A percentile compares a stretch with the other conserved stretches of the same genome.
These are phyloP conservation scores for Dufourea novaeangliae DNA, from an alignment of 1,140 invertebrate species.

Conservation along the genomic window DNA sequence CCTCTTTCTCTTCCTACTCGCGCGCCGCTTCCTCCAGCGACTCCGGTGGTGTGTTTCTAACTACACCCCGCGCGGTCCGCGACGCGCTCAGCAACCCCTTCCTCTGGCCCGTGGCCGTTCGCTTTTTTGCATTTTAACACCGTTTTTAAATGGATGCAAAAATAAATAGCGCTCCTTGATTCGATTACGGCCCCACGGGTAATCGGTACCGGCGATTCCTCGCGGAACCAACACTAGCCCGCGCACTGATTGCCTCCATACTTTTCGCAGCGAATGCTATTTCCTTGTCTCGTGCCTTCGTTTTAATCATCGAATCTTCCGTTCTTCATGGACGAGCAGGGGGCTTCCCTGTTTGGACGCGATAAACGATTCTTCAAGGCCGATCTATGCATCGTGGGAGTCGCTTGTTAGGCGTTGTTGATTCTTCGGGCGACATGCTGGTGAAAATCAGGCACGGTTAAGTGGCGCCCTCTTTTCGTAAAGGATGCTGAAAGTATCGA, in stretches of 20 bases:
- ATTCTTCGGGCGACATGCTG: constrained; percentile 16
- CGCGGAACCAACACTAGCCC: constrained; percentile 12
- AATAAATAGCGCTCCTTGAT: constrained; percentile 65
- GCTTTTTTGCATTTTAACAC: constrained; percentile 69
- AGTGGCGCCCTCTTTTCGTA: constrained; percentile 64
- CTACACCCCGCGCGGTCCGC: constrained; percentile 30
- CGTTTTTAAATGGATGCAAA: constrained; percentile 68
- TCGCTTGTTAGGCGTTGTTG: neutral
- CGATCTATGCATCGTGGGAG: neutral
- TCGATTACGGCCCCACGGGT: constrained; percentile 52
- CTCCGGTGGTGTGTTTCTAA: constrained; percentile 52
- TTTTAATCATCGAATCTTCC: neutral
- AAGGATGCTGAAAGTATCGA: constrained; percentile 56
- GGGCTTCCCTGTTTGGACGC: neutral
- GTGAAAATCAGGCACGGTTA: constrained; percentile 41
- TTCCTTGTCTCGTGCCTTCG: neutral
- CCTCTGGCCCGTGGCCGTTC: constrained; percentile 19
- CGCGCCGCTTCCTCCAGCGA: constrained; percentile 48
- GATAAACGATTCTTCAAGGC: constrained; percentile 29
- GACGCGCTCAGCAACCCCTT: constrained; percentile 14
- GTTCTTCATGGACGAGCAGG: too few relatives aligned
- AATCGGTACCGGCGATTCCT: constrained; percentile 53
- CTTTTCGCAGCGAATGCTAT: neutral
- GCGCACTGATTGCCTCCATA: constrained; percentile 48
- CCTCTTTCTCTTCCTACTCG: constrained; percentile 34